Evolutionary conservation across 2,797 vertebrate species (phyloP).

Genomic region (Clarias fuscus): DNA sequence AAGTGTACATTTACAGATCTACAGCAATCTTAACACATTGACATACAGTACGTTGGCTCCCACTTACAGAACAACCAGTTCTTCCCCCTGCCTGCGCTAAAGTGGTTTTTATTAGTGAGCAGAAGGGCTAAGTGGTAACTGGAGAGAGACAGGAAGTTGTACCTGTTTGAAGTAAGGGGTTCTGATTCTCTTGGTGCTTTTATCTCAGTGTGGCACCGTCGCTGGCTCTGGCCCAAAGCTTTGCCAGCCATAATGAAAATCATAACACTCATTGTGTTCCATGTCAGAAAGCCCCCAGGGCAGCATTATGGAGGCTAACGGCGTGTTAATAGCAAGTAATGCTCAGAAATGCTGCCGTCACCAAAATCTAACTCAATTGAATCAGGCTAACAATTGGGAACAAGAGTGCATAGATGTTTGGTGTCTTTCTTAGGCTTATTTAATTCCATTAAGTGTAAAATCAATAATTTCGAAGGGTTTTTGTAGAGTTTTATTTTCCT

Average conservation of each 20-base stretch:
- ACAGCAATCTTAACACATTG: not conserved
- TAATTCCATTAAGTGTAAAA: not conserved
- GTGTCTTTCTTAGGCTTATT: not conserved
- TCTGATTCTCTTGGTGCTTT: slow-evolving; percentile 70
- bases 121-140: slow-evolving; percentile 68
- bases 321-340: slow-evolving; percentile 47
- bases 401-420: not conserved
- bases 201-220: slow-evolving; percentile 68
- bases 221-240: slow-evolving; percentile 44
- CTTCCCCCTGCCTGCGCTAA: slow-evolving; percentile 53
- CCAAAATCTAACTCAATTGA: slow-evolving; percentile 2
- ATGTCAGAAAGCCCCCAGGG: slow-evolving; percentile 63
- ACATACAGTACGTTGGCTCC: not conserved
- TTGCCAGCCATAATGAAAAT: slow-evolving; percentile 74
- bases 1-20: not conserved
- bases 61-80: slow-evolving; percentile 22
- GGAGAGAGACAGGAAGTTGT: slow-evolving; percentile 65
- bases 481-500: not conserved
- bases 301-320: slow-evolving; percentile 46
- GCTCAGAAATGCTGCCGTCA: slow-evolving; percentile 3
- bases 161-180: slow-evolving; percentile 70
- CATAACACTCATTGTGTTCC: slow-evolving; percentile 71
- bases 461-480: not conserved
- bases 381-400: not conserved
- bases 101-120: slow-evolving; percentile 70